Percentiles rank a stretch among this genome's conserved stretches.
These are phyloP conservation scores for human DNA, from an alignment of 2,113 vertebrate species.

Conservation along the genomic window GRCh38 chr7:130982001-130982500, in stretches of 20 bases:
- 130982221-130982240: not conserved
- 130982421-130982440: not conserved
- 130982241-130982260: not conserved
- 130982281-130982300: not conserved
- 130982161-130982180: not conserved
- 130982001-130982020: not conserved
- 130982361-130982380: not conserved
- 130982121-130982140: not conserved
- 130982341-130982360: slow-evolving; percentile 51
- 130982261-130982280: not conserved
- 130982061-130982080: not conserved
- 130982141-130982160: not conserved
- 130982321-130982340: not conserved
- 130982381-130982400: not conserved
- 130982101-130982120: not conserved
- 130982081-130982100: not conserved
- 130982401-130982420: not conserved
- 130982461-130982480: not conserved
- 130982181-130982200: not conserved
- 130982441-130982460: not conserved
- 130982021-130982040: not conserved
- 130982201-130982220: not conserved
- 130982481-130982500: not conserved
- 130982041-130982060: not conserved
- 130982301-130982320: not conserved